Percentiles rank a stretch among this genome's conserved stretches.
phyloP scores from a whole-genome alignment of 2,888 invertebrate species.

The Parnassius orleans region DNA sequence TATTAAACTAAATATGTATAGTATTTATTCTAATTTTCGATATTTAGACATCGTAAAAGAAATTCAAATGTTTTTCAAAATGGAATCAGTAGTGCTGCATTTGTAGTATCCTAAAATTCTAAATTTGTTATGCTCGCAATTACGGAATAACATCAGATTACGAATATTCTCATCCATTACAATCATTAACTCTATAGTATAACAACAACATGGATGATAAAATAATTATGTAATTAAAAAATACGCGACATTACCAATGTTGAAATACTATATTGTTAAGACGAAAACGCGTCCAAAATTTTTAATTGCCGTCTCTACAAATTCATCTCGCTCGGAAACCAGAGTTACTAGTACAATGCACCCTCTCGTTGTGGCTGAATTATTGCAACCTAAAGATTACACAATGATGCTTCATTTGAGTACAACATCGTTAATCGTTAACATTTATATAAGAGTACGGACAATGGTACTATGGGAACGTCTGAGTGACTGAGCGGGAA shows the following conservation, averaged over 20 bases:
- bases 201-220: neutral
- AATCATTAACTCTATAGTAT: too few species aligned
- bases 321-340: slow-evolving; percentile 7
- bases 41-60: too few species aligned
- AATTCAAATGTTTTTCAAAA: too few species aligned
- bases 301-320: slow-evolving; percentile 12
- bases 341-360: slow-evolving; percentile 2
- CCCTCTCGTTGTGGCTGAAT: neutral
- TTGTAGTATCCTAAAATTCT: too few species aligned
- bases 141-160: too few species aligned
- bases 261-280: slow-evolving; percentile 3
- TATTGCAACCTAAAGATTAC: slow-evolving; percentile 6
- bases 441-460: slow-evolving; percentile 19
- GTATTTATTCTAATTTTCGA: too few species aligned
- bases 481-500: slow-evolving; percentile 1
- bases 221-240: slow-evolving; percentile 15
- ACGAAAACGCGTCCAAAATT: slow-evolving; percentile 10
- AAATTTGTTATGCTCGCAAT: too few species aligned
- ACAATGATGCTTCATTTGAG: slow-evolving; percentile 5
- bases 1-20: too few species aligned
- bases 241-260: slow-evolving; percentile 3
- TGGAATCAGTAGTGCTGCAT: too few species aligned
- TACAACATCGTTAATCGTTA: slow-evolving; percentile 20
- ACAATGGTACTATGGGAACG: slow-evolving; percentile 24
- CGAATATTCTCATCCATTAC: too few species aligned